Base-by-base conservation (phyloP, 1,140 invertebrate genomes). In the Diplogasteroides magnus region DNA sequence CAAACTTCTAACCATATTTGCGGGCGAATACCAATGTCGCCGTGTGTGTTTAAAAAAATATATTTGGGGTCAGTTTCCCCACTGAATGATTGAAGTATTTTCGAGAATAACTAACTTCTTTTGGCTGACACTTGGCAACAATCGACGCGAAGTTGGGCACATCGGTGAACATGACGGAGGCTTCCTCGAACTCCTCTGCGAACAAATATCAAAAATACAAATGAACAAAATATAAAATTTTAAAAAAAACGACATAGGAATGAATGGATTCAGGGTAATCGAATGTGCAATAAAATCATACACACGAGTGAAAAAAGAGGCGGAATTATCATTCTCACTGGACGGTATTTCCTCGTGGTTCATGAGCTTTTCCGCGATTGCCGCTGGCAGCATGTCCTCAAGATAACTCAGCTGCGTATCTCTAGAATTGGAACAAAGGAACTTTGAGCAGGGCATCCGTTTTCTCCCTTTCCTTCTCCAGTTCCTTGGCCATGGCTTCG, bases 391-490 rank as follows among this genome's bases (percentile, higher is more conserved):
- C 68, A 82, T 75, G 67, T 81, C 79, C n/a, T n/a, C n/a, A n/a
- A n/a, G n/a, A n/a, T n/a, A n/a, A n/a, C n/a, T n/a, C n/a, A n/a
- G n/a, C n/a, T n/a, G n/a, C n/a, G n/a, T n/a, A n/a, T n/a, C n/a
- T n/a, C n/a, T n/a, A n/a, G n/a, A n/a, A n/a, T n/a, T n/a, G n/a
- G n/a, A n/a, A n/a, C n/a, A n/a, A n/a, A n/a, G n/a, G n/a, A n/a
- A n/a, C 37, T 63, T 77, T 77, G 29, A 81, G 62, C 15, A 81
- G 73, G 0, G 74, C 90, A 85, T 97, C 94, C 29, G 94, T 97
- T 86, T 96, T 97, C 83, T 92, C 89, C 82, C 97, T 97, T 84
- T 97, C 94, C 25, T 89, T 88, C 79, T 97, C 94, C 74, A 98
- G 86, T 83, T 97, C 93, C 61, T 91, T 86, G 84, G 95, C 93